phyloP scores from a whole-genome alignment of 2,113 vertebrate genomes.

The Oostethus manadensis region DNA sequence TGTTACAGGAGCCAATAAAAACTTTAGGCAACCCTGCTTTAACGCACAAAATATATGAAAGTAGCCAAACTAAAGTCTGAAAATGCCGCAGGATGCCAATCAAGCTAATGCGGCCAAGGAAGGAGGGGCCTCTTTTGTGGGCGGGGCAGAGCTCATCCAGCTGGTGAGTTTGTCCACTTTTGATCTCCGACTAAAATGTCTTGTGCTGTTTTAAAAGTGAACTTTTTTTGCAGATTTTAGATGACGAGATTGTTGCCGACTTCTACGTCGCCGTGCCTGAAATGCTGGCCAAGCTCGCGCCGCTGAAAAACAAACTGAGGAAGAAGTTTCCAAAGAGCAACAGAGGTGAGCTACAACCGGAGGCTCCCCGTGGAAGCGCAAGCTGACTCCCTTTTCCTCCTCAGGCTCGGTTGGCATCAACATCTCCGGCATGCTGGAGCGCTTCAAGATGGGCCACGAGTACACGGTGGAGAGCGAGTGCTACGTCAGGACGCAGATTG shows the following conservation, averaged over 20 bases:
- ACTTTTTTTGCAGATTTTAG: constrained; percentile 78
- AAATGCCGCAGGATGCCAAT: constrained; percentile 67
- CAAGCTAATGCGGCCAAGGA: constrained; percentile 75
- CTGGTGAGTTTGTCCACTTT: constrained; percentile 64
- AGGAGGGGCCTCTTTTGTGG: constrained; percentile 77
- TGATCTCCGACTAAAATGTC: not conserved
- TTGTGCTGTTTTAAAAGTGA: not conserved
- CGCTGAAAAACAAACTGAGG: constrained; percentile 80
- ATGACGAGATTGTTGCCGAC: constrained; percentile 82
- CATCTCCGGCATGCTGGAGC: constrained; percentile 79
- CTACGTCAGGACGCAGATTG: constrained; percentile 67
- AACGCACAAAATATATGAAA: too few relatives aligned
- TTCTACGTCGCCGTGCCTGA: constrained; percentile 86
- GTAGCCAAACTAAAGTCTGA: too few relatives aligned
- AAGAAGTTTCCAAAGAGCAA: constrained; percentile 82
- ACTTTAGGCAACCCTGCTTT: too few relatives aligned
- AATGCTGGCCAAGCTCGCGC: constrained; percentile 75
- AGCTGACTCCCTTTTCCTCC: not conserved
- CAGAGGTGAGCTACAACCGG: constrained; percentile 49
- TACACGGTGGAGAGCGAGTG: constrained; percentile 73
- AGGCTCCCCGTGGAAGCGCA: not conserved
- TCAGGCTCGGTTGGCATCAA: constrained; percentile 79
- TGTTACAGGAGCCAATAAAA: too few relatives aligned
- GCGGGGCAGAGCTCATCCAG: constrained; percentile 82
- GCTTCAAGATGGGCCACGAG: constrained; percentile 78